Base-by-base conservation (phyloP, 2,113 vertebrate genomes). In the Thomomys bottae region DNA sequence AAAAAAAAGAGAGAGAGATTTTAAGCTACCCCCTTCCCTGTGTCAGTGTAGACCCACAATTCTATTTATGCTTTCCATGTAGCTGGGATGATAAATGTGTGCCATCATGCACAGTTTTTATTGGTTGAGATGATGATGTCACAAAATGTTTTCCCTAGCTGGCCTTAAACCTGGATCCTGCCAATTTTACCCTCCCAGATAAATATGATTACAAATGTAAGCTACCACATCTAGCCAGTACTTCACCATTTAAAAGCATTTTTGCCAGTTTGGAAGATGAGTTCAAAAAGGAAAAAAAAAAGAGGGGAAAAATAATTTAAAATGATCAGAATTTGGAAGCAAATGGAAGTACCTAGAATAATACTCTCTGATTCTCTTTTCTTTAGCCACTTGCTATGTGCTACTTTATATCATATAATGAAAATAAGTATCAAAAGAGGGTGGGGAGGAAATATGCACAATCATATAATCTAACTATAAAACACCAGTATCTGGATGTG, bases 161-260 rank as follows among this genome's bases (percentile, higher is more conserved):
- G 45, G 45, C 11, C 45, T 54, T 54, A 15, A 54, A 54, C 49
- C 15, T 54, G 15, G 49, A 54, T 54, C 49, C 49, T 54, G 49
- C 49, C 49, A 49, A 49, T 49, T 12, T 49, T 12, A 49, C 5
- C 45, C 14, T 49, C 45, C 45, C 45, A 54, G 18, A 54, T 54
- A 54, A 54, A 54, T 54, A 54, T 12, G 49, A 54, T 54, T 54
- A 54, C 49, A 49, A 12, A 49, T 49, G 45, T 54, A 15, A 54
- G 49, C 49, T 54, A 54, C 49, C 12, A 17, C 49, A 11, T 49
- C 49, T 15, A 54, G 49, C 49, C 49, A 54, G 8, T 54, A 17
- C 78, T 78, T 94, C 83, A 70, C 63, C 30, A 82, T 84, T 92
- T 57, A 45, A 84, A 95, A 75, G 64, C 67, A 87, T 86, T 90